Base-by-base conservation (phyloP, 2,113 vertebrate species). In the Plectropomus leopardus region DNA sequence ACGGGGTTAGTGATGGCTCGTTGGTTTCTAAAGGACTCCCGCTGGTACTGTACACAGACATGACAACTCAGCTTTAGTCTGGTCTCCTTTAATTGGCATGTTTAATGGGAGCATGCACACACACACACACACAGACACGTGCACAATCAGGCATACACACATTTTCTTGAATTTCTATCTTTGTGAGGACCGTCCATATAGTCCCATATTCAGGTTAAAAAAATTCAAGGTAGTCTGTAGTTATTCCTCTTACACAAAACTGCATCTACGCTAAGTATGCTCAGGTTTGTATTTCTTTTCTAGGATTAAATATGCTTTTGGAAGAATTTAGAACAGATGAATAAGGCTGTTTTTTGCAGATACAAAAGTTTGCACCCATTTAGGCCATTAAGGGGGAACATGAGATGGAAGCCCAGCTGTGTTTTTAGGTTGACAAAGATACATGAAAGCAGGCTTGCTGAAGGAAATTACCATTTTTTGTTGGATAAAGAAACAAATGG, bases 1-100 rank as follows among this genome's bases (percentile, higher is more conserved):
- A 96, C 96, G 93, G 95, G 95, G 95, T 99, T 98, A 98, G 97
- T 98, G 96, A 96, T 94, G 97, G 96, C 93, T 96, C 95, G 94
- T 90, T 97, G 96, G 93, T 94, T 95, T 95, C 95, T 85, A 97
- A 98, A 97, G 95, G 95, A 93, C 95, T 94, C 95, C 90, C 88
- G 95, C 95, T 95, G 92, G 86, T 96, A 97, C 96, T 96, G 96
- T 97, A 96, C 94, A 88, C 89, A 89, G 90, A 94, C 93, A 92
- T 83, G 90, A 92, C 90, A 65, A 78, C 83, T 79, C 81, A 1
- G 80, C 91, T 91, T 90, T 84, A 88, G 78, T 85, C 85, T 75
- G 77, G 32, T 57, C 78, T 58, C n/a, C 42, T 76, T 70, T 90
- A 91, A 90, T 86, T 84, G 88, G 75, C 81, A 60, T 86, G 80